Base-by-base conservation (phyloP, 2,888 invertebrate species). In the Macroteleia sp. region DNA sequence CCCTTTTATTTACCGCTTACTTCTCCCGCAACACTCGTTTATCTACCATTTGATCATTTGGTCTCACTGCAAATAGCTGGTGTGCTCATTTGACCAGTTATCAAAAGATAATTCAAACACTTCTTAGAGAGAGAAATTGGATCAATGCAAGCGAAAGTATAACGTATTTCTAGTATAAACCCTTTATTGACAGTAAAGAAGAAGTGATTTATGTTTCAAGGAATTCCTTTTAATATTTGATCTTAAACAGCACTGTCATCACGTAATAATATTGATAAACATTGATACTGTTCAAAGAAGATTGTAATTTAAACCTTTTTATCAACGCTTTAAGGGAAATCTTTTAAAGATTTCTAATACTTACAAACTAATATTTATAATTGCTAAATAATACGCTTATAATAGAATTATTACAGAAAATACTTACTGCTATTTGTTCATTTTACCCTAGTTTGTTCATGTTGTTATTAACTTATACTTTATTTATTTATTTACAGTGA, bases 101-200 rank as follows among this genome's bases (percentile, higher is more conserved):
- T 56, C 36, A 46, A 20, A 41, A 50, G 41, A 41, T 50, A 61
- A 61, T 36, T 59, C 25, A 14, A 32, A 57, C 41, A 19, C 17
- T 34, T 61, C 25, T 20, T 1, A 36, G n/a, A 28, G 19, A 39
- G 19, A 52, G 32, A 64, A 52, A 52, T 48, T 48, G 39, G 19
- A 62, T 64, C 50, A 64, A 30, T 30, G 62, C 32, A 22, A 62
- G 25, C 61, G 17, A 46, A 59, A 44, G 59, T 44, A 46, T 59
- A 50, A 17, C 34, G 14, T 34, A 20, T 20, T 52, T 44, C 12
- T 59, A 20, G 57, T 28, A 57, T 46, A 34, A 20, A 36, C 44
- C 19, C 20, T 39, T 36, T 10, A 48, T 22, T 34, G 17, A 25
- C 32, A 59, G 46, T 34, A 59, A 46, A 52, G 50, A 52, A 20